These are phyloP conservation scores for Halocynthia roretzi DNA, from an alignment of 23 tunicate species.

Conservation along the genomic window DNA sequence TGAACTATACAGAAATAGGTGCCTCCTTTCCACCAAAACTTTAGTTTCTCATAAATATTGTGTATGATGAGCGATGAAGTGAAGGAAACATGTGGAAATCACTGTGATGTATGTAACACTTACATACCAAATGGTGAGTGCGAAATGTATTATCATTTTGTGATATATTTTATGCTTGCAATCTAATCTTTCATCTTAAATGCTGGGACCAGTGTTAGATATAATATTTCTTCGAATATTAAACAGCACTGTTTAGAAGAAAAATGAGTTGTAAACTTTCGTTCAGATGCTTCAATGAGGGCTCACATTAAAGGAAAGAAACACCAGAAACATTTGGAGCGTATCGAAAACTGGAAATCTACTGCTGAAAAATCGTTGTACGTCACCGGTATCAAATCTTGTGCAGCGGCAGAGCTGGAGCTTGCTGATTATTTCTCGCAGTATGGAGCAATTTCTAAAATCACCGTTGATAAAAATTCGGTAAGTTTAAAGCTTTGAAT, in stretches of 20 bases:
- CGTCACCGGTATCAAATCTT: constrained; percentile 38
- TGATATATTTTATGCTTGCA: too few relatives aligned
- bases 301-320: constrained; percentile 58
- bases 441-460: constrained; percentile 42
- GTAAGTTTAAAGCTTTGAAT: constrained; percentile 28
- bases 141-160: too few relatives aligned
- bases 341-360: constrained; percentile 27
- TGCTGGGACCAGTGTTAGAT: background rate
- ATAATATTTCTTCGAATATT: too few relatives aligned
- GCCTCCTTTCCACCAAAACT: too few relatives aligned
- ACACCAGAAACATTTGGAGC: constrained; percentile 44
- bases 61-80: background rate
- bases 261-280: background rate
- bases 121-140: constrained; percentile 15
- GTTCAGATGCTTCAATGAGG: constrained; percentile 39
- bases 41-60: too few relatives aligned
- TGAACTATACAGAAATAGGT: too few relatives aligned
- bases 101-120: background rate
- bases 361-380: constrained; percentile 48
- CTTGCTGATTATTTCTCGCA: constrained; percentile 73
- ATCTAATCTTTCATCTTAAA: background rate
- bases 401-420: constrained; percentile 53
- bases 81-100: background rate
- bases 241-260: too few relatives aligned
- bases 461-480: constrained; percentile 68